Evolutionary conservation across 1,140 invertebrate genomes (phyloP), one percentile per base, ranked within the genome.

Genomic region (Drosophila prosaltans): DNA sequence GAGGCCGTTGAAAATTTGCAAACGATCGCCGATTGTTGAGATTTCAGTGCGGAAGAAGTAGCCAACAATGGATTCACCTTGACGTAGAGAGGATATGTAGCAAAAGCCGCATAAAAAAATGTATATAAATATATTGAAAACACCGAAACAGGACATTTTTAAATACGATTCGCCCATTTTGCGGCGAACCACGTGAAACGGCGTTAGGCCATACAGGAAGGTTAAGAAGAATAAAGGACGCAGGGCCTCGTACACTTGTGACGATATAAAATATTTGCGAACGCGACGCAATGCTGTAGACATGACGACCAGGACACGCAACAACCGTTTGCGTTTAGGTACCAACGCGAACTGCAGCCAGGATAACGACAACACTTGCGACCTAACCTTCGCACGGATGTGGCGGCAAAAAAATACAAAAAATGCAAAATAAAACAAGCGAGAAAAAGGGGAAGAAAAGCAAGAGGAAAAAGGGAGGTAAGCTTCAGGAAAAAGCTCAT

Each of bases 1-100:
- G 4, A 91, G 43, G 1, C 90, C 86, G 66, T 72, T 82, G n/a
- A 91, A 86, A 30, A 88, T 75, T 65, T 91, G 88, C 45, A 91
- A 16, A 0, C 78, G 83, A 78, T 91, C 81, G 1, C 90, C 90
- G 4, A 91, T 66, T 0, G 76, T 80, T 4, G 91, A 91, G 45
- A 92, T 82, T 4, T 92, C 80, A 0, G 85, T 90, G 61, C 78
- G 81, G 51, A 91, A 78, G 21, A 92, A 92, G 28, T 91, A 90
- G 1, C 85, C 89, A 11, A 92, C 81, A 30, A 89, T 78, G n/a
- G 91, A 91, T 39, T 88, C 82, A 9, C 89, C 80, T 48, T 81
- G 78, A 0, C 77, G 54, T 51, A 90, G 41, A 9, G 85, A 80
- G 0, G 76, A 91, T 10, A 79, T 80, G 43, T 91, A 91, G 28